Percentiles rank a stretch among this genome's conserved stretches.
These are phyloP conservation scores for Melierax canorus DNA, from an alignment of 2,113 vertebrate species.

Conservation along the genomic window DNA sequence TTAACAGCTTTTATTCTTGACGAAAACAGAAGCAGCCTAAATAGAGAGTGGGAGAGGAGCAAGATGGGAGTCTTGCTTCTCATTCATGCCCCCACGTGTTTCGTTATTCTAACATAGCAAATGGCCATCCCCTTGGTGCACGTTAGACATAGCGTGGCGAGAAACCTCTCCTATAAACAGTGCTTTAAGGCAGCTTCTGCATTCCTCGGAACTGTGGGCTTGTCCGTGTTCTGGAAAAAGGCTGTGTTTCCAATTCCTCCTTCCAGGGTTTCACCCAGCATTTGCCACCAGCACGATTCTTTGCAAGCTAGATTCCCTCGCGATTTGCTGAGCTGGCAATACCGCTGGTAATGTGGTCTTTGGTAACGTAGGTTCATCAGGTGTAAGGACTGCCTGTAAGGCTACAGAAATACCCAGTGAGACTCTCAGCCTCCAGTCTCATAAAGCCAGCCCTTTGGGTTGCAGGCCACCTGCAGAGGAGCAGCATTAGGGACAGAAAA, in stretches of 20 bases:
- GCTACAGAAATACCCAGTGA: neutral
- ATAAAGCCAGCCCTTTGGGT: neutral
- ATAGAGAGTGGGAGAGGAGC: neutral
- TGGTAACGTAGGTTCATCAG: neutral
- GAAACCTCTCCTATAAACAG: neutral
- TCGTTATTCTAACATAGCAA: neutral
- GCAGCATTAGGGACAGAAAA: neutral
- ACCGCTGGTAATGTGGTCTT: neutral
- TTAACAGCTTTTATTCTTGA: neutral
- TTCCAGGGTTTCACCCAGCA: neutral
- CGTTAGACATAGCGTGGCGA: accelerated
- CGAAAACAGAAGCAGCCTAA: neutral
- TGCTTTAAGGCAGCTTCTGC: neutral
- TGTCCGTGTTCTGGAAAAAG: neutral
- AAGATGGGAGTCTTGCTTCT: neutral
- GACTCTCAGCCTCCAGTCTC: neutral
- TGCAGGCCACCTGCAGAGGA: neutral
- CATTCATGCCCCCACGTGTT: neutral
- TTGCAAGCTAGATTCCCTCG: neutral
- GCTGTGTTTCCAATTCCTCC: neutral
- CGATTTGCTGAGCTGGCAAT: neutral
- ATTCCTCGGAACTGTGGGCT: neutral
- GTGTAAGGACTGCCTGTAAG: neutral
- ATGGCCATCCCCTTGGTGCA: neutral
- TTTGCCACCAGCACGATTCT: neutral